Conservation (phyloP, 2,888 invertebrate genomes). For the Oxyscelio sp. region DNA sequence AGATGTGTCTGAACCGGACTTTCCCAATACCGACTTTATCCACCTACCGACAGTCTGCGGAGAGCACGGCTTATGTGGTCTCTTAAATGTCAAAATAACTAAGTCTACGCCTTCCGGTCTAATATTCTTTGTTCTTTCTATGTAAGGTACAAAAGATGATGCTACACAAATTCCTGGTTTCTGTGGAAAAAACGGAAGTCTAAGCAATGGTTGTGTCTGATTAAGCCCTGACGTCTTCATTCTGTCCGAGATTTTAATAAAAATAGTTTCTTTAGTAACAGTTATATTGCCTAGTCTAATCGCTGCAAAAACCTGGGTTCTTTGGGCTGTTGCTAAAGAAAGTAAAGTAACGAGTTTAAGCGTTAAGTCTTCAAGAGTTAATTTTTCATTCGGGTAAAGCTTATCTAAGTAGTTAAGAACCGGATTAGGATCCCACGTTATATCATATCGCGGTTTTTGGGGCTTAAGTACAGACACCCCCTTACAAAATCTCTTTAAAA, state of each 20-base stretch:
- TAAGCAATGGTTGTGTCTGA: constrained; percentile 2
- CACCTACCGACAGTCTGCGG: constrained; percentile 22
- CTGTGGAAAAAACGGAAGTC: constrained; percentile 7
- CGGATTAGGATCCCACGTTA: no score
- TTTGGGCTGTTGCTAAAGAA: no score
- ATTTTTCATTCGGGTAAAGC: background rate
- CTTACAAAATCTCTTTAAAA: no score
- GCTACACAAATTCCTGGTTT: constrained; percentile 23
- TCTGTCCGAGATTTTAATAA: background rate
- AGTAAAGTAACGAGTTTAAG: background rate
- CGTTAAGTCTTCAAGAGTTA: background rate
- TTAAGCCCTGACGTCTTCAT: constrained; percentile 25
- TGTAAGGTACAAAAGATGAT: background rate
- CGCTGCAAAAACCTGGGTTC: no score
- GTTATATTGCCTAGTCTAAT: background rate
- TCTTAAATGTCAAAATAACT: constrained; percentile 6
- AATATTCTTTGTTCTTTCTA: background rate
- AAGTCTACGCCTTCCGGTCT: background rate
- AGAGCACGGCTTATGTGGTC: background rate
- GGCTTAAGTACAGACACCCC: no score
- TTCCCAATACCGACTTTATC: constrained; percentile 2
- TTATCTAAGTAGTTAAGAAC: background rate
- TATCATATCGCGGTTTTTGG: no score
- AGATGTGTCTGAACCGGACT: no score
- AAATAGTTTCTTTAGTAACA: background rate